phyloP scores from a whole-genome alignment of 64 coral and sea anemone species.

The Actinia equina region DNA sequence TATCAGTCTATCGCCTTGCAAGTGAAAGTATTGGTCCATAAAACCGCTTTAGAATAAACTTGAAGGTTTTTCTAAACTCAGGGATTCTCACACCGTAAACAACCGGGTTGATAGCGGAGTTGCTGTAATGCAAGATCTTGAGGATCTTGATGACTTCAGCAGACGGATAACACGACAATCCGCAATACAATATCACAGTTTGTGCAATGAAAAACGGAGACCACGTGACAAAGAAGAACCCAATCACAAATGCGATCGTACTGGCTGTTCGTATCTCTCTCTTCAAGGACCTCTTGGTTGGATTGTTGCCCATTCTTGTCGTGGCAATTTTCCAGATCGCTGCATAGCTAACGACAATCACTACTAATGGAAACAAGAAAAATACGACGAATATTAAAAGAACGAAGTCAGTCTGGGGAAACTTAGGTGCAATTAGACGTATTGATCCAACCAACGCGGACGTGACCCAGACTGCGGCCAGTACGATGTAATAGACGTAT shows the following conservation, averaged over 20 bases:
- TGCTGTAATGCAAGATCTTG: constrained; percentile 83
- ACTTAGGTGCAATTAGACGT: constrained; percentile 15
- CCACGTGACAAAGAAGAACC: constrained; percentile 84
- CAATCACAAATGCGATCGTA: constrained; percentile 92
- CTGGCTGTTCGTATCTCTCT: constrained; percentile 68
- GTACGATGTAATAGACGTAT: constrained; percentile 74
- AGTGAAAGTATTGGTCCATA: constrained; percentile 47
- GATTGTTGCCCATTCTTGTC: constrained; percentile 88
- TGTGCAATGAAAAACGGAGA: constrained; percentile 74
- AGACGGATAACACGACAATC: not conserved
- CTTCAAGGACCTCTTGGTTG: constrained; percentile 74
- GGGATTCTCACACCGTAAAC: constrained; percentile 93
- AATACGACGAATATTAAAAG: constrained; percentile 65
- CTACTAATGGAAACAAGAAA: constrained; percentile 62
- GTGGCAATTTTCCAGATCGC: constrained; percentile 84
- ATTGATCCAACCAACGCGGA: constrained; percentile 53
- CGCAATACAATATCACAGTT: constrained; percentile 19
- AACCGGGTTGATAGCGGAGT: constrained; percentile 80
- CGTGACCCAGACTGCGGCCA: constrained; percentile 63
- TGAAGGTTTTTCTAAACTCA: constrained; percentile 90
- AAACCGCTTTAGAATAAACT: constrained; percentile 77
- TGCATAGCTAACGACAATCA: constrained; percentile 79
- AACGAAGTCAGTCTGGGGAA: constrained; percentile 15
- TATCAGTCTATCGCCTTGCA: constrained; percentile 36
- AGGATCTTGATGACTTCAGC: constrained; percentile 16